Base-by-base conservation (phyloP, 2,888 invertebrate species). In the Argyra leucocephala region DNA sequence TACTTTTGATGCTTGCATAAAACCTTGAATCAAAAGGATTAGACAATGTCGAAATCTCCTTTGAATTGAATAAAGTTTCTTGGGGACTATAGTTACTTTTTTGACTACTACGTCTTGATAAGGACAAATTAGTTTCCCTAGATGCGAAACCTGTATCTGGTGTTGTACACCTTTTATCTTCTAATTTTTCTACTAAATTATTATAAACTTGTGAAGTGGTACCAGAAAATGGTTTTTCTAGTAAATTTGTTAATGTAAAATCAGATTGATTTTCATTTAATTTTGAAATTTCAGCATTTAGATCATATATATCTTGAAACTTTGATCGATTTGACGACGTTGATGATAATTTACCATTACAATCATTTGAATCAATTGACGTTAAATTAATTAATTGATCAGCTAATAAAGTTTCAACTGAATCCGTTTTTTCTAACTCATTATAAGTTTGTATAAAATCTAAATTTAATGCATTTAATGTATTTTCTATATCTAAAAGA, bases 401-500 rank as follows among this genome's bases (percentile, higher is more conserved):
- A 22, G 78, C 69, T 26, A 71, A 72, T n/a, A 80, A 70, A 3
- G 80, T 80, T 68, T 80, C 80, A 36, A 77, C 78, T n/a, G 80
- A 80, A 71, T 80, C 80, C 57, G 78, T 78, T 68, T 80, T 80
- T 72, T 78, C 80, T 69, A 80, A 70, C 69, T 80, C 78, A 26
- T 77, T 80, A 70, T 79, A 80, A 4, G 78, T 78, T 69, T 80
- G 79, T 74, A 80, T 76, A 68, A 80, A 80, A 69, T 80, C 80
- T 59, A 80, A 70, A 71, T 80, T 80, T 22, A 80, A 72, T 1
- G 80, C 80, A 67, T 80, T 79, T 10, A 80, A 67, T 0, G 80
- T 80, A 65, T 79, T 80, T 68, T 80, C 80, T 67, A 80, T 80
- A 63, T 80, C 80, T 68, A 80, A 72, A 4, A 80, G 74, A 69